Evolutionary conservation across 2,113 vertebrate species (phyloP), one percentile per base, ranked within the genome.

Genomic region (Telmatochromis bifrenatus): DNA sequence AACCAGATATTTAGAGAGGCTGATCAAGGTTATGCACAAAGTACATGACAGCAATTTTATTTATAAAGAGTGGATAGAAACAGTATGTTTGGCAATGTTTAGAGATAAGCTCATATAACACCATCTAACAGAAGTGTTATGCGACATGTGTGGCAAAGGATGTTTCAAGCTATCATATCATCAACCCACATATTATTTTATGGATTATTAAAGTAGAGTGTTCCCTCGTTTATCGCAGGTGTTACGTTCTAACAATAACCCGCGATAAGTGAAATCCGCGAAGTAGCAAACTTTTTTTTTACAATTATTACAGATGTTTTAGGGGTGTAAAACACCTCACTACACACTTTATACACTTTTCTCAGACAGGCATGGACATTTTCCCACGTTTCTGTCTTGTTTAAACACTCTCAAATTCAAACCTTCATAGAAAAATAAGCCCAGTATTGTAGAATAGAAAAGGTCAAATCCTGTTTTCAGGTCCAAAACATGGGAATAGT

Each of bases 241-340:
- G 15, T 62, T 62, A 2, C 0, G 6, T 62, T 62, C 31, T 35
- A 62, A 62, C 6, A 62, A 62, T 62, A 62, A 62, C 58, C 58
- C 0, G 2, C 2, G 31, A 35, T 35, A 62, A 11, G 31, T 62
- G 31, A 35, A 62, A 62, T 62, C 31, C 0, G 1, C 9, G 0
- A 62, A 62, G 58, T 35, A 35, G 58, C 15, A 4, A 35, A 33
- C 1, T 31, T 26, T 58, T 21, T 33, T 35, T 35, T 7, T 3
- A 19, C 0, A 62, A 62, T 35, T 35, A 62, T 62, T 62, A 62
- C 6, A 35, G 31, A 35, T 62, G 9, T 4, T 62, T 62, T 62
- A 62, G 0, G 31, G 2, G 15, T 19, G 31, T 7, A 19, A 2
- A 62, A 1, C 15, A 0, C 28, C 15, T 62, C 15, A 62, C 58